Percentiles rank a stretch among this genome's conserved stretches.
Evolutionary conservation across 2,797 vertebrate genomes (phyloP).

Genomic region (Meriones psammophilus): DNA sequence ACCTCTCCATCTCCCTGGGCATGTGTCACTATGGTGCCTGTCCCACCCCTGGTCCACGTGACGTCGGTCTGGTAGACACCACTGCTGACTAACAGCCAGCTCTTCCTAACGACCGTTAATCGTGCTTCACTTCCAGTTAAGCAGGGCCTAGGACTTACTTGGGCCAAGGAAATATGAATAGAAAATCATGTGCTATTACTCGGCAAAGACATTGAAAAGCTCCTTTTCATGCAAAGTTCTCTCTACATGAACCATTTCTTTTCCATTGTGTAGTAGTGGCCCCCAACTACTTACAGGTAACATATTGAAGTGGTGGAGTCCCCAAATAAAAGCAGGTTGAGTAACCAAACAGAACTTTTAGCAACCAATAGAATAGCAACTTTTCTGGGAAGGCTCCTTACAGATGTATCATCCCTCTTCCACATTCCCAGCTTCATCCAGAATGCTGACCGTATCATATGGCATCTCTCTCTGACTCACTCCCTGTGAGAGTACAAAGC

Average conservation of each 20-base stretch:
- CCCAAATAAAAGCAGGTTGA: background rate
- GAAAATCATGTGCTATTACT: slow-evolving; percentile 22
- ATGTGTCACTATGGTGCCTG: background rate
- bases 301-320: background rate
- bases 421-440: background rate
- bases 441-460: background rate
- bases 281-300: background rate
- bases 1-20: background rate
- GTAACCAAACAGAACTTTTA: background rate
- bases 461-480: background rate
- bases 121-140: slow-evolving; percentile 5
- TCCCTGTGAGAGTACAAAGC: slow-evolving; percentile 6
- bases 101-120: background rate
- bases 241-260: slow-evolving; percentile 10
- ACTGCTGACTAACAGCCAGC: background rate
- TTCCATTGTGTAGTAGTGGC: background rate
- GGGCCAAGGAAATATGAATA: slow-evolving; percentile 5
- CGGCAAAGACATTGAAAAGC: background rate
- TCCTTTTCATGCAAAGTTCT: background rate
- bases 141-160: background rate
- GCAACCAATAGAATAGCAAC: background rate
- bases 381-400: slow-evolving; percentile 24
- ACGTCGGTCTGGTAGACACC: background rate
- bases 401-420: background rate
- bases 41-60: background rate